phyloP scores from a whole-genome alignment of 2,797 vertebrate species.

The Amazona ochrocephala region DNA sequence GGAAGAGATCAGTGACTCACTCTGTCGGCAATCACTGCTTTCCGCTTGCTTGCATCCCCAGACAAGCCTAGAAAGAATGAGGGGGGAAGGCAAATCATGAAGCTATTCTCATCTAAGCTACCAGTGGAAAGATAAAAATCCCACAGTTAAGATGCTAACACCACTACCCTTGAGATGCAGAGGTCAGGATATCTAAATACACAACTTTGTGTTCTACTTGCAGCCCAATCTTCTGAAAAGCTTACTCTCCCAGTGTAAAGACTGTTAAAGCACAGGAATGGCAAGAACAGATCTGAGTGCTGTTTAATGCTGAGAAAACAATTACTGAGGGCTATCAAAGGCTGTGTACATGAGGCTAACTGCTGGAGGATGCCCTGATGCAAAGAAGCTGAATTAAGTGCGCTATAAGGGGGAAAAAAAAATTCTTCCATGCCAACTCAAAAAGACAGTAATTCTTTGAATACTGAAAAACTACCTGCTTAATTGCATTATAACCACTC shows the following conservation, averaged over 20 bases:
- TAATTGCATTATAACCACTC: background rate
- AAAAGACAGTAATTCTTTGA: background rate
- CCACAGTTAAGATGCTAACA: background rate
- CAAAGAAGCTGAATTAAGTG: background rate
- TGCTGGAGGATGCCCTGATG: background rate
- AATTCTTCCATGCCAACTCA: background rate
- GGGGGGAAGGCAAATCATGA: background rate
- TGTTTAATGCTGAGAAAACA: background rate
- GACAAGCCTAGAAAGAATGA: constrained; percentile 82
- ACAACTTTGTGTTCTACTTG: background rate
- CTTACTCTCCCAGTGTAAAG: background rate
- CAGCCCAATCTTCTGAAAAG: background rate
- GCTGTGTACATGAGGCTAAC: background rate
- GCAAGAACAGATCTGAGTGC: background rate
- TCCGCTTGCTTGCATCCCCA: constrained; percentile 89
- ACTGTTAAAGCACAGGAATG: background rate
- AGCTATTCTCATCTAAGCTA: background rate
- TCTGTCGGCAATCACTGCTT: constrained; percentile 89
- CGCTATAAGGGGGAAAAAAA: background rate
- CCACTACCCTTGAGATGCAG: background rate
- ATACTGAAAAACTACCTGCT: background rate
- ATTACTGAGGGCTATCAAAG: background rate
- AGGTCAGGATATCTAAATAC: background rate
- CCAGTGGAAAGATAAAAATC: background rate
- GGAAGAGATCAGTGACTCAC: constrained; percentile 75